phyloP scores from a whole-genome alignment of 2,113 vertebrate species.

The Tamias sibiricus region DNA sequence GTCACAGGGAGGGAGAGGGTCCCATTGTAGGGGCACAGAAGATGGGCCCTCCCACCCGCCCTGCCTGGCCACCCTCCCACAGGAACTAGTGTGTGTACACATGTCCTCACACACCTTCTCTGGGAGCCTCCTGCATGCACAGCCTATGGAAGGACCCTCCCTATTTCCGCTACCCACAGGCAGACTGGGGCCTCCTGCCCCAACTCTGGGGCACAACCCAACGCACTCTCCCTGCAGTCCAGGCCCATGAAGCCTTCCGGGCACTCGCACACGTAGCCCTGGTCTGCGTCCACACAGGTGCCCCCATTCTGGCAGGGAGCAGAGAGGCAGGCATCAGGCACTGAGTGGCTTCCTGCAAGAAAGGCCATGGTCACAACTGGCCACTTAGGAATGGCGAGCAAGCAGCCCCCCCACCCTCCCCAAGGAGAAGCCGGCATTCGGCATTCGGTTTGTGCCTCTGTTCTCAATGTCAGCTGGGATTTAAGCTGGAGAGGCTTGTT shows the following conservation, averaged over 20 bases:
- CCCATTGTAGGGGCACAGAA: not conserved
- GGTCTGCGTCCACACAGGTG: constrained; percentile 85
- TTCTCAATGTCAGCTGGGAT: not conserved
- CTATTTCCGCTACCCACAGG: not conserved
- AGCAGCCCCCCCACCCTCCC: rapidly evolving
- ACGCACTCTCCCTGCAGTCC: constrained; percentile 92
- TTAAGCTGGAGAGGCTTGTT: not conserved
- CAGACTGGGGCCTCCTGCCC: not conserved
- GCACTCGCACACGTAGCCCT: constrained; percentile 92
- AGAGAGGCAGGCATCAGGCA: constrained; percentile 79
- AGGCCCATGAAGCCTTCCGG: constrained; percentile 90
- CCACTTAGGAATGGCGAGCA: rapidly evolving
- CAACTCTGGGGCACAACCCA: not conserved
- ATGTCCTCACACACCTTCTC: not conserved
- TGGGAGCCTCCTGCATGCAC: not conserved
- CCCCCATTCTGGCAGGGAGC: constrained; percentile 87
- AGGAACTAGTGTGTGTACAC: not conserved
- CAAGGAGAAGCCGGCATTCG: not conserved
- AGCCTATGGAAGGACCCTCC: rapidly evolving
- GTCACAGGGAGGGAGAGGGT: not conserved
- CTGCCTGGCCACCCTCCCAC: not conserved
- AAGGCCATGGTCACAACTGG: not conserved
- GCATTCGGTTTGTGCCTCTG: not conserved
- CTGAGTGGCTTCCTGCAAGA: constrained; percentile 75
- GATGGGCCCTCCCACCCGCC: not conserved